phyloP scores from a whole-genome alignment of 2,113 vertebrate genomes.

The Petaurus breviceps region DNA sequence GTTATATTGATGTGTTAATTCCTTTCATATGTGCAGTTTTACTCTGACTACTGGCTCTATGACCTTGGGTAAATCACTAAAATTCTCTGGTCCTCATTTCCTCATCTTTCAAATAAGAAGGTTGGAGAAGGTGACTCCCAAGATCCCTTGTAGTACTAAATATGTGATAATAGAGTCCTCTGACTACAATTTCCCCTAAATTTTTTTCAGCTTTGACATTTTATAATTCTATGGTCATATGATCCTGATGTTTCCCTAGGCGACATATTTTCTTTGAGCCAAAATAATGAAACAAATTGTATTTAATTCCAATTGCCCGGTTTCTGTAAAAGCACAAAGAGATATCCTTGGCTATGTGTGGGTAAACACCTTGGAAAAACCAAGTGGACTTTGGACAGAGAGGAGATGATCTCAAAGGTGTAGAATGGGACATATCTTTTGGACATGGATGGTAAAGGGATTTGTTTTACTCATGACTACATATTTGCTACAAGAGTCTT shows the following conservation, averaged over 20 bases:
- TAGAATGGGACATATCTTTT: background rate
- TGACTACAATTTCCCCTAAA: background rate
- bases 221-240: background rate
- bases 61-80: background rate
- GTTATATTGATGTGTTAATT: slow-evolving; percentile 16
- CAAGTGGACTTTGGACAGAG: background rate
- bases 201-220: background rate
- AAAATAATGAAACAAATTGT: slow-evolving; percentile 31
- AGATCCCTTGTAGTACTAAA: background rate
- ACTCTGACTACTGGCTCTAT: background rate
- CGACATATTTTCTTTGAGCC: slow-evolving; percentile 30
- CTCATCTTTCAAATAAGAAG: background rate
- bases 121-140: background rate
- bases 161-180: background rate
- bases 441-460: background rate
- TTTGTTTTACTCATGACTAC: background rate
- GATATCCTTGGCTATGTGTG: background rate
- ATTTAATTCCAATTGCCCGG: background rate
- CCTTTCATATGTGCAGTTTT: background rate
- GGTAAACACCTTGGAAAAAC: background rate
- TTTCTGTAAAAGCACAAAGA: background rate
- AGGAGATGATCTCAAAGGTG: background rate
- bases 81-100: background rate
- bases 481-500: background rate
- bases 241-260: slow-evolving; percentile 30